Conservation (phyloP, 2,888 invertebrate species). For the Frankliniella intonsa region DNA sequence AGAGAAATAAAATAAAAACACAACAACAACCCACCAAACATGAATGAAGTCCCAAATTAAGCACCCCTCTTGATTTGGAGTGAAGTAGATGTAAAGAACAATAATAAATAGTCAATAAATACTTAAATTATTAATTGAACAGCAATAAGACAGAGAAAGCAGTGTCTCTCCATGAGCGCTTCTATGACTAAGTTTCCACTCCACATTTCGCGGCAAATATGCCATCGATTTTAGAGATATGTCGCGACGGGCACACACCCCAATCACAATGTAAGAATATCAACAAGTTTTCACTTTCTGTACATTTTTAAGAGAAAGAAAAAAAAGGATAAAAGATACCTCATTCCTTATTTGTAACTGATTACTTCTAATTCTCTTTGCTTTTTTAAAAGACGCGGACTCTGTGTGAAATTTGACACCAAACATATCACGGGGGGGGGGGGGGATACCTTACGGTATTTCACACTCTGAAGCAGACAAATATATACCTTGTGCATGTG, state of each 20-base stretch:
- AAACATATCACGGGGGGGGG: no score
- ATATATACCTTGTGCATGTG: no score
- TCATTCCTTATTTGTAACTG: no score
- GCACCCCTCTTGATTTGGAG: not conserved
- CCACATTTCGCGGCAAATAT: not conserved
- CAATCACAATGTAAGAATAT: not conserved
- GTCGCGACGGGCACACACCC: not conserved
- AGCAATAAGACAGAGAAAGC: not conserved
- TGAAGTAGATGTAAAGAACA: not conserved
- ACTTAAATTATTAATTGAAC: not conserved
- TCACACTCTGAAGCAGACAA: no score
- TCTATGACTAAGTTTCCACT: conserved; percentile 14
- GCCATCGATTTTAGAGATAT: not conserved
- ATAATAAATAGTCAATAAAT: conserved; percentile 17
- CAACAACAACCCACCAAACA: not conserved
- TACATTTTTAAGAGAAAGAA: not conserved
- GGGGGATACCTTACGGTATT: no score
- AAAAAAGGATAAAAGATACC: not conserved
- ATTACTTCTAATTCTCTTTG: no score
- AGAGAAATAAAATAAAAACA: not conserved
- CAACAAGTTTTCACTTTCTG: not conserved
- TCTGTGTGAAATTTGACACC: no score
- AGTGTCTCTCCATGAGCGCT: conserved; percentile 1
- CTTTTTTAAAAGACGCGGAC: no score
- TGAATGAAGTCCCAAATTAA: not conserved